Evolutionary conservation across 2,888 invertebrate genomes (phyloP).

Genomic region (Pedicia rivosa): DNA sequence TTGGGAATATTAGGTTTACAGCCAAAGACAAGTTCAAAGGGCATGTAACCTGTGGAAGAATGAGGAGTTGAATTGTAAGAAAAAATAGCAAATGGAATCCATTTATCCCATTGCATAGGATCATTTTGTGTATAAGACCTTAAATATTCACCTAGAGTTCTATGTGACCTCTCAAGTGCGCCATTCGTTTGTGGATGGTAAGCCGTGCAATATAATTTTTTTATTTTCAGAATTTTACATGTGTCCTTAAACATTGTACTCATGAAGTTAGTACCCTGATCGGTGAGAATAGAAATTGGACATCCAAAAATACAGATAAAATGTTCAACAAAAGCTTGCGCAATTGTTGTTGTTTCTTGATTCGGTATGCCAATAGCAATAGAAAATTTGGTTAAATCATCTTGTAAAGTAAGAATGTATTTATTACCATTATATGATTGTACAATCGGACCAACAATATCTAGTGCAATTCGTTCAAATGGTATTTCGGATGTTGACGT

Average conservation of each 20-base stretch:
- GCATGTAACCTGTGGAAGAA: slow-evolving; percentile 16
- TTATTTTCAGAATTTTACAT: too few species aligned
- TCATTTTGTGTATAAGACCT: slow-evolving; percentile 17
- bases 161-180: slow-evolving; percentile 18
- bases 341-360: slow-evolving; percentile 19
- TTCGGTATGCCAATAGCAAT: slow-evolving; percentile 18
- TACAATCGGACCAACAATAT: slow-evolving; percentile 23
- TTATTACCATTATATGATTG: too few species aligned
- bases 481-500: slow-evolving; percentile 16
- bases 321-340: slow-evolving; percentile 15
- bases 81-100: slow-evolving; percentile 17
- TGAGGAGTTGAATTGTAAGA: slow-evolving; percentile 16
- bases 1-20: slow-evolving; percentile 13
- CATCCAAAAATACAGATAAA: slow-evolving; percentile 12
- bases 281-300: not conserved
- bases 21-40: slow-evolving; percentile 18
- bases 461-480: slow-evolving; percentile 17
- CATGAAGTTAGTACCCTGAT: not conserved
- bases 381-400: slow-evolving; percentile 21
- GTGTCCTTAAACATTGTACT: slow-evolving; percentile 16
- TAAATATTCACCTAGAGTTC: slow-evolving; percentile 17
- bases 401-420: slow-evolving; percentile 21
- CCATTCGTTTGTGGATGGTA: slow-evolving; percentile 20
- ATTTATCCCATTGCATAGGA: slow-evolving; percentile 20
- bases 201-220: too few species aligned